Evolutionary conservation across 2,113 vertebrate species (phyloP).

Genomic region (Solea solea): DNA sequence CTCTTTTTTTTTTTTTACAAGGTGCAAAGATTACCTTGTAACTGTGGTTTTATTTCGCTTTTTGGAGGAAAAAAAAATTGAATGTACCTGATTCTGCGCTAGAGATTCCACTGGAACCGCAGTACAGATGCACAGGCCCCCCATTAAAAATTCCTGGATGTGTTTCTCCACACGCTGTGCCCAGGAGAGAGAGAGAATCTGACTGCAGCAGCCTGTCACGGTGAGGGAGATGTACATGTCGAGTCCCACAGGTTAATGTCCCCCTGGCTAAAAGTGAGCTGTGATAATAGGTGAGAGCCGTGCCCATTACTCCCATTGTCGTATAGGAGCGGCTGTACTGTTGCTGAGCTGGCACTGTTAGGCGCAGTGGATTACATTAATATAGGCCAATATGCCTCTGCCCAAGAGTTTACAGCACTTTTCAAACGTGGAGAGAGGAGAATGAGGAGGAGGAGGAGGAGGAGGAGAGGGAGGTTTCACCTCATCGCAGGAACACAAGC

Average conservation of each 20-base stretch:
- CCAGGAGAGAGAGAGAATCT: background rate
- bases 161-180: constrained; percentile 25
- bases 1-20: constrained; percentile 47
- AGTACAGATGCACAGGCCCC: constrained; percentile 2
- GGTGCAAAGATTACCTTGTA: constrained; percentile 56
- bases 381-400: constrained; percentile 58
- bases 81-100: constrained; percentile 22
- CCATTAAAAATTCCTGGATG: constrained; percentile 34
- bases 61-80: constrained; percentile 3
- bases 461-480: constrained; percentile 2
- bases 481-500: constrained; percentile 33
- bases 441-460: background rate
- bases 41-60: constrained; percentile 27
- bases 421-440: constrained; percentile 25
- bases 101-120: constrained; percentile 30
- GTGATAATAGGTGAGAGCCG: constrained; percentile 59
- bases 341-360: constrained; percentile 73
- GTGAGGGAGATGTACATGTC: constrained; percentile 58
- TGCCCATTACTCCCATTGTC: constrained; percentile 70
- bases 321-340: constrained; percentile 40
- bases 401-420: constrained; percentile 58
- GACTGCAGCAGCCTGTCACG: constrained; percentile 33
- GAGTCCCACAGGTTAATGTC: constrained; percentile 73
- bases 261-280: constrained; percentile 51
- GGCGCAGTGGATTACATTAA: constrained; percentile 71